Percentiles rank a stretch among this genome's conserved stretches.
Evolutionary conservation across 2,888 invertebrate species (phyloP).

Genomic region (Congeria kusceri): DNA sequence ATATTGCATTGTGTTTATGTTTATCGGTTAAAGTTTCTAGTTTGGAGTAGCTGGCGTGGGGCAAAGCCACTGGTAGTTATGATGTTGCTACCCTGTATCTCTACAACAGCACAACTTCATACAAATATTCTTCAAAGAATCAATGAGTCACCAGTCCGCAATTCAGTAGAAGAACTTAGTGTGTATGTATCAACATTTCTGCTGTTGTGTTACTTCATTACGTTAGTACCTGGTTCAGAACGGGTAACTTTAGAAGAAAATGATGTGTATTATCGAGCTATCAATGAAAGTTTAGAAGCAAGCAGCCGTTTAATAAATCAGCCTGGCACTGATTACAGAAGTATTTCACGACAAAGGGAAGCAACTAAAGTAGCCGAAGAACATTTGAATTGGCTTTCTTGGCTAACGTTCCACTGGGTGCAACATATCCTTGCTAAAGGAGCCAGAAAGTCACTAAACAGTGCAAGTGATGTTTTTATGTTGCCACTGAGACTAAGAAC

Average conservation of each 20-base stretch:
- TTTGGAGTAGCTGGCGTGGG: slow-evolving; percentile 88
- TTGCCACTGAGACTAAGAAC: slow-evolving; percentile 81
- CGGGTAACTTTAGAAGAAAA: slow-evolving; percentile 61
- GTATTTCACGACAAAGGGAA: slow-evolving; percentile 31
- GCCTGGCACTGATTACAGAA: slow-evolving; percentile 54
- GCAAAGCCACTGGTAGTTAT: slow-evolving; percentile 89
- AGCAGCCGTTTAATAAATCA: slow-evolving; percentile 67
- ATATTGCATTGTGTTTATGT: slow-evolving; percentile 92
- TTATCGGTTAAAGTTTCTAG: slow-evolving; percentile 88
- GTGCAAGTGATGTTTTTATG: slow-evolving; percentile 83
- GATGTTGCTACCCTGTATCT: slow-evolving; percentile 90
- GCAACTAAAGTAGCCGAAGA: slow-evolving; percentile 88
- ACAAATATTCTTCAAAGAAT: slow-evolving; percentile 87
- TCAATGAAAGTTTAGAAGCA: slow-evolving; percentile 71
- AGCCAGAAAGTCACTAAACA: slow-evolving; percentile 87
- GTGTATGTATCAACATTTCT: slow-evolving; percentile 84
- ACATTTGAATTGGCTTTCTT: slow-evolving; percentile 89
- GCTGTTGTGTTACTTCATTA: slow-evolving; percentile 90
- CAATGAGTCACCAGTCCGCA: slow-evolving; percentile 58
- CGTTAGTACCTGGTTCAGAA: slow-evolving; percentile 88
- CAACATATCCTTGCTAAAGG: slow-evolving; percentile 90
- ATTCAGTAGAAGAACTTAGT: slow-evolving; percentile 73
- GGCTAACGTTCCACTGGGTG: slow-evolving; percentile 95
- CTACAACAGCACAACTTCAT: slow-evolving; percentile 90
- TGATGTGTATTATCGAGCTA: slow-evolving; percentile 57